Evolutionary conservation across 2,888 invertebrate genomes (phyloP), one percentile per base, ranked within the genome.

Genomic region (Byasa hedistus): DNA sequence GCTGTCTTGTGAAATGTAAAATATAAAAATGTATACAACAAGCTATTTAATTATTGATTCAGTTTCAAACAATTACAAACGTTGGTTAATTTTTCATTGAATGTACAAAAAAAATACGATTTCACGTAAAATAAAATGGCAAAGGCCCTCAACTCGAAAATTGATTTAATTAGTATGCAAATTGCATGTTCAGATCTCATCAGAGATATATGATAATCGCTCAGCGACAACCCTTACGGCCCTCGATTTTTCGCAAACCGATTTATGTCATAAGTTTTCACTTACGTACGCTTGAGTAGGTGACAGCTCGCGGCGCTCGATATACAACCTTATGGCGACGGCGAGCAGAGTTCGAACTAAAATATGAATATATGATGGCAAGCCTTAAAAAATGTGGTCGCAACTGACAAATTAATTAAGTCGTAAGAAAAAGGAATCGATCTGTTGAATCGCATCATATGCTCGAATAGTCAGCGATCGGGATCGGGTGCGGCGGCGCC

Each of bases 91-190:
- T 32, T 27, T 27, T 7, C 0, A 32, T n/a, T 10, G 10, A 48
- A 48, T 1, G 17, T 15, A 48, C 10, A 48, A 48, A 1, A 2
- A 19, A 19, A 48, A 8, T 1, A n/a, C 1, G n/a, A 27, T 48
- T 63, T 63, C 17, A 51, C 23, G n/a, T 59, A 55, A 60, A 52
- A 59, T 48, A 44, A 60, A 39, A 54, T 44, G 7, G 19, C 15
- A 48, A 15, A 48, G 10, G 48, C 48, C 51, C 39, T 36, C n/a
- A 32, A 54, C 76, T 74, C 73, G 75, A 78, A 83, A 84, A 83
- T 82, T 80, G 78, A 79, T 81, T 77, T 79, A 80, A 87, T 89
- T 89, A 87, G 87, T 84, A 87, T 87, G 85, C 81, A 85, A 88
- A 89, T 88, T 83, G 78, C 76, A 75, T 74, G 82, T 84, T 81